Evolutionary conservation across 2,888 invertebrate species (phyloP), one percentile per base, ranked within the genome.

Genomic region (Strigamia crassipes): DNA sequence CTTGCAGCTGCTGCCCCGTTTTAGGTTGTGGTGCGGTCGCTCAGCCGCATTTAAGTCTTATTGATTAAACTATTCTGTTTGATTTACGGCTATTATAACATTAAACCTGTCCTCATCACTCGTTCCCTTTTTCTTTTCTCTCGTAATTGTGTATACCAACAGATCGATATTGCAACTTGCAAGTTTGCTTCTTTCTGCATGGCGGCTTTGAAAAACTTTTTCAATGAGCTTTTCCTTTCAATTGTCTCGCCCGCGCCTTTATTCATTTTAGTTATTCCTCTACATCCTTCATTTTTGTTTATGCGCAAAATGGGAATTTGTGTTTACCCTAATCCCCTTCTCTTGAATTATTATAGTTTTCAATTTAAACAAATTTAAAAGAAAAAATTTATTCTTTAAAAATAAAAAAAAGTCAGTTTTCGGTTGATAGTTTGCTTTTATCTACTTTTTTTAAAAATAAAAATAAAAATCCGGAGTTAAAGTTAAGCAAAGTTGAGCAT

Each of bases 21-120:
- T 73, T 73, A 73, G 73, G 73, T 73, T 73, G 73, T 73, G 73
- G 73, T 73, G 73, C 73, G 73, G 73, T 73, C 73, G 73, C 73
- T 73, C 73, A 73, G 73, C 73, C 73, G 73, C 73, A 73, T 73
- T 73, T 73, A 73, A 73, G 73, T 73, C 73, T 73, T 73, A 73
- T 73, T 73, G 73, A 73, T 73, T 73, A 73, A 73, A 73, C 73
- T 73, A 73, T 73, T 73, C 73, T 73, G 73, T 73, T 73, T 73
- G 73, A 73, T 73, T 73, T 73, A 73, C 73, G 73, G 73, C 73
- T 73, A 73, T 73, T 73, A 73, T 73, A 73, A 73, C 73, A 73
- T 73, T 73, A 73, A 73, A 73, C 73, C 73, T 73, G 73, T 73
- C 73, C 73, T 73, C 73, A 73, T 73, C 73, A 73, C 73, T 73